Evolutionary conservation across 1,140 invertebrate genomes (phyloP), one percentile per base, ranked within the genome.

Genomic region (Scaptomyza graminum): DNA sequence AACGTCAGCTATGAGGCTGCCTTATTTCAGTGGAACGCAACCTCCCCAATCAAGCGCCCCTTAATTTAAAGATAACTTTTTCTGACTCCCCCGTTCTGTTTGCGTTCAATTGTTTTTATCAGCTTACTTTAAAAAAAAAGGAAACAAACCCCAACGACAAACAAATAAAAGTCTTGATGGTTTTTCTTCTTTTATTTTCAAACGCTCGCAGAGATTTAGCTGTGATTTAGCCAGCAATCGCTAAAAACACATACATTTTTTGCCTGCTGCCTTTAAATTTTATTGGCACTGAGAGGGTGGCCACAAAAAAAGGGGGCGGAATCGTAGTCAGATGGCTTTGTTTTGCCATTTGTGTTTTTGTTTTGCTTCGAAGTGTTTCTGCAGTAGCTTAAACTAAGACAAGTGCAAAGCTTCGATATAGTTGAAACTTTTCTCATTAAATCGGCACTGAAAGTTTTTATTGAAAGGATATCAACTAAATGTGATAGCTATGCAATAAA

Each of bases 21-120:
- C 52, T 46, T 25, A 13, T 16, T 66, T 41, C 28, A 22, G 18
- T 1, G 18, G 31, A 50, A 49, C 41, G 8, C 46, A 51, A 12
- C 22, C 66, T 50, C 28, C 59, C 66, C 47, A 1, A 55, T 47
- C 59, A 50, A 25, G 37, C 64, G 41, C 62, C 79, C 83, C 83
- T 83, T 79, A 82, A 87, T 88, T 87, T 87, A 83, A 88, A 88
- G 83, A 87, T 87, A 88, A 76, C 83, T 74, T 82, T 76, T 78
- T 5, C 28, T 13, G 28, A 61, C 54, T 60, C 74, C 72, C 72
- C 68, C 65, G 55, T 52, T 57, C 61, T 87, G 84, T 83, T 84
- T 83, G 84, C 83, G 72, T 87, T 87, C 83, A 87, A 88, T 88
- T 88, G 83, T 88, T 88, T 88, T 88, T 88, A 88, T 88, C 83